Percentiles rank a stretch among this genome's conserved stretches.
Conservation (phyloP, 2,888 invertebrate genomes). For the Tetragonisca angustula region DNA sequence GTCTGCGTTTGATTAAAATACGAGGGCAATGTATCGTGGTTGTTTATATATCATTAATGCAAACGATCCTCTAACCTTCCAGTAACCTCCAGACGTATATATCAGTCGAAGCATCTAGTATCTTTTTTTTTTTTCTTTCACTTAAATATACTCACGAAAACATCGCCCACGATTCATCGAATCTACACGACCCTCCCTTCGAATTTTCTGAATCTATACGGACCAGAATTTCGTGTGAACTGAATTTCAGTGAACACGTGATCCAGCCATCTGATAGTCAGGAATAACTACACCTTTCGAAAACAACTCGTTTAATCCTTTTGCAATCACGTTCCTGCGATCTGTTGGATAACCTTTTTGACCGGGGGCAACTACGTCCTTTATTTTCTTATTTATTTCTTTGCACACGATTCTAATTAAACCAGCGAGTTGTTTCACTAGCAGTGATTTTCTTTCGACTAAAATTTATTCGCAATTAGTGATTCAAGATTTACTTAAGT, state of each 20-base stretch:
- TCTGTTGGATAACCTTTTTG: background rate
- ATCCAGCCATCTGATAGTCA: conserved; percentile 46
- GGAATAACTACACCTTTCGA: conserved; percentile 48
- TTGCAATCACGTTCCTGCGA: background rate
- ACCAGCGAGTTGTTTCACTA: background rate
- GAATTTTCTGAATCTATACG: conserved; percentile 41
- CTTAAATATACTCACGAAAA: conserved; percentile 21
- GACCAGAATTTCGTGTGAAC: conserved; percentile 49
- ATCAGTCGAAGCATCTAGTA: conserved; percentile 15
- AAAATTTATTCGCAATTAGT: background rate
- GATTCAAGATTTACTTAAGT: background rate
- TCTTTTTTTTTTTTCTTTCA: background rate
- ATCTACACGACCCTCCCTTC: background rate
- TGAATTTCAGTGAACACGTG: conserved; percentile 55
- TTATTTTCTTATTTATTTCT: background rate
- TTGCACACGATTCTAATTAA: no score
- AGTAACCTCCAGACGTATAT: conserved; percentile 57
- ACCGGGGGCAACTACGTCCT: background rate
- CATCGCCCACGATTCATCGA: background rate
- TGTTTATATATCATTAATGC: background rate
- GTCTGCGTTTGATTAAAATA: conserved; percentile 48
- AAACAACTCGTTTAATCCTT: conserved; percentile 28
- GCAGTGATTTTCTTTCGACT: background rate
- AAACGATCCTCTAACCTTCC: conserved; percentile 55
- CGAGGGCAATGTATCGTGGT: conserved; percentile 17